These are phyloP conservation scores for Pluvialis apricaria DNA, from an alignment of 2,113 vertebrate genomes.

Conservation along the genomic window DNA sequence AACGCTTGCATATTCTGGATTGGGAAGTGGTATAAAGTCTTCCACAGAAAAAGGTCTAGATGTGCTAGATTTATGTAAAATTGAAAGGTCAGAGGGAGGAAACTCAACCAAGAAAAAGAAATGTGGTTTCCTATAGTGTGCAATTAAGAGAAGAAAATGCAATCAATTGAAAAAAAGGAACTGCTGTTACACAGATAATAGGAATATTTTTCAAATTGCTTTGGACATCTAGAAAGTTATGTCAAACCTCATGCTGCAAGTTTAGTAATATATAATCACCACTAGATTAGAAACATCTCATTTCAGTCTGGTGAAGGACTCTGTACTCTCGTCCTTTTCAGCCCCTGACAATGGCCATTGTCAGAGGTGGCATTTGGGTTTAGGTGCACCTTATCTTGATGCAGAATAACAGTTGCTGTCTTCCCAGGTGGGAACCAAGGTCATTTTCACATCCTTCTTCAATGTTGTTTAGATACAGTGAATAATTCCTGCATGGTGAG, in stretches of 20 bases:
- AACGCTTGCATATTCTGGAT: neutral
- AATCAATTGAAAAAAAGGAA: neutral
- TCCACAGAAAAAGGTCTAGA: neutral
- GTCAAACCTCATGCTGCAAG: neutral
- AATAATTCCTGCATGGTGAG: neutral
- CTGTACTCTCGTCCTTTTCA: accelerated
- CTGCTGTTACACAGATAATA: neutral
- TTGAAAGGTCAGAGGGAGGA: neutral
- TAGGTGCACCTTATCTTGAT: neutral
- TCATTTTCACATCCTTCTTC: neutral
- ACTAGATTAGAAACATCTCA: neutral
- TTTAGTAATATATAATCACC: neutral
- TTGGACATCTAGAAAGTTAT: neutral
- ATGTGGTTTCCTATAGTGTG: neutral
- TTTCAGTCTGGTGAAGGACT: neutral
- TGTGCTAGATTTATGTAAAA: neutral
- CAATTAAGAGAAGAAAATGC: neutral
- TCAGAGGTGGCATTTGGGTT: neutral
- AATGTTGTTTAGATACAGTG: neutral
- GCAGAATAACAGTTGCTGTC: neutral
- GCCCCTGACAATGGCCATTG: neutral
- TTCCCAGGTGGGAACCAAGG: neutral
- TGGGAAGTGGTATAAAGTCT: neutral
- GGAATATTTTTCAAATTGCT: neutral
- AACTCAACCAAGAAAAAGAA: neutral